These are phyloP conservation scores for Patella caerulea DNA, from an alignment of 2,888 invertebrate species.

Conservation along the genomic window DNA sequence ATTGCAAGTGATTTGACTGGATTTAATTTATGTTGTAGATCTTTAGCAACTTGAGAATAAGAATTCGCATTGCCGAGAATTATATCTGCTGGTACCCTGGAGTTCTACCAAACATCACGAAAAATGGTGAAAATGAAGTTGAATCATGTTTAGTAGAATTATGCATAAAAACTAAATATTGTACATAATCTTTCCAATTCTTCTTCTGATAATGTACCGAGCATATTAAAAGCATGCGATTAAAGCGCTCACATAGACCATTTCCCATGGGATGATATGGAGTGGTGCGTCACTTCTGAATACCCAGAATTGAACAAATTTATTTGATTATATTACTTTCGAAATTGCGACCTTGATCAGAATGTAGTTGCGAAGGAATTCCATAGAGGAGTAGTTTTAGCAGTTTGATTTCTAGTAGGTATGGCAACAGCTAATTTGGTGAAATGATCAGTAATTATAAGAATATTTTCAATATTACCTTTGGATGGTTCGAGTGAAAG, in stretches of 20 bases:
- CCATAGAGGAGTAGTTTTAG: conserved; percentile 38
- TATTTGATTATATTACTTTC: conserved; percentile 32
- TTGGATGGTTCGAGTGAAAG: no score
- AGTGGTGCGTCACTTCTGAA: conserved; percentile 30
- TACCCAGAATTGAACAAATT: conserved; percentile 23
- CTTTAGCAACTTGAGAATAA: background rate
- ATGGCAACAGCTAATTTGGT: conserved; percentile 24
- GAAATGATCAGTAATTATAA: no score
- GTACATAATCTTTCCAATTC: conserved; percentile 24
- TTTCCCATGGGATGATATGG: conserved; percentile 31
- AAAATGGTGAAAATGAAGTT: conserved; percentile 30
- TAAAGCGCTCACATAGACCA: conserved; percentile 30
- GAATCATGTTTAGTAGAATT: conserved; percentile 32
- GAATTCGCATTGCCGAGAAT: conserved; percentile 19
- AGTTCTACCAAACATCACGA: conserved; percentile 33
- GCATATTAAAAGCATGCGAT: conserved; percentile 29
- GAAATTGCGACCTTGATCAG: conserved; percentile 33
- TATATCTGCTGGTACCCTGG: conserved; percentile 33
- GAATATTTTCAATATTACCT: no score
- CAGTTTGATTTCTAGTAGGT: conserved; percentile 32
- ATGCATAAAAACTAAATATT: conserved; percentile 27
- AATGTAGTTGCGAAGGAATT: conserved; percentile 30
- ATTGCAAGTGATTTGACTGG: conserved; percentile 11
- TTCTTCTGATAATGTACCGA: conserved; percentile 29
- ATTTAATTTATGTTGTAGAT: background rate